Base-by-base conservation (phyloP, 2,113 vertebrate species). In the Oreamnos americanus region DNA sequence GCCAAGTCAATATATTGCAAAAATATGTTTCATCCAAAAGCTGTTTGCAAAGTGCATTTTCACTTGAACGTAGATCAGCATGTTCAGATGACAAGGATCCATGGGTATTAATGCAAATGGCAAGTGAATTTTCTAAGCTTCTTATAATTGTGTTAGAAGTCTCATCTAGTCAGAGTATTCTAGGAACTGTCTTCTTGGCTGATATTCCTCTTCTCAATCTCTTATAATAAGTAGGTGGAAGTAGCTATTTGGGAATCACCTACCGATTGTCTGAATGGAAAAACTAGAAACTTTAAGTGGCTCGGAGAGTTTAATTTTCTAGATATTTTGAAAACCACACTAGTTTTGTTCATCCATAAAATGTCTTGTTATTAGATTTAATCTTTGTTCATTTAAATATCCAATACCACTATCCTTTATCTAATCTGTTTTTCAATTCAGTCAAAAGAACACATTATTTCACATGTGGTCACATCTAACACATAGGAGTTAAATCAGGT, bases 1-100 rank as follows among this genome's bases (percentile, higher is more conserved):
- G 92, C 89, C 89, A 95, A 91, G 49, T 95, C 87, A 33, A 97
- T 89, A 96, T 85, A 95, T 97, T 91, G 25, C 81, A 74, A 96
- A 95, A 97, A 76, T 83, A 39, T 91, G 93, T 97, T 95, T 93
- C 62, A 90, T 87, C 53, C 1, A 30, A 95, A 96, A 96, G n/a
- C 39, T 87, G 36, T 87, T 87, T 96, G 45, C 47, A 94, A 95
- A 95, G 60, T 28, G 92, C 43, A 30, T 90, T 96, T 90, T 87
- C 55, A 87, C 58, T 95, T 87, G 51, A 97, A 83, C 6, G 30
- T 90, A 88, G 76, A 96, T 94, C 55, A 76, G 36, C 36, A 55
- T 60, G 58, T 95, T 36, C 85, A 92, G 43, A 81, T 88, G 95
- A 96, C 92, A 94, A 45, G n/a, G 33, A 96, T 90, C 76, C 85